Evolutionary conservation across 2,888 invertebrate genomes (phyloP), one percentile per base, ranked within the genome.

Genomic region (Panopea generosa): DNA sequence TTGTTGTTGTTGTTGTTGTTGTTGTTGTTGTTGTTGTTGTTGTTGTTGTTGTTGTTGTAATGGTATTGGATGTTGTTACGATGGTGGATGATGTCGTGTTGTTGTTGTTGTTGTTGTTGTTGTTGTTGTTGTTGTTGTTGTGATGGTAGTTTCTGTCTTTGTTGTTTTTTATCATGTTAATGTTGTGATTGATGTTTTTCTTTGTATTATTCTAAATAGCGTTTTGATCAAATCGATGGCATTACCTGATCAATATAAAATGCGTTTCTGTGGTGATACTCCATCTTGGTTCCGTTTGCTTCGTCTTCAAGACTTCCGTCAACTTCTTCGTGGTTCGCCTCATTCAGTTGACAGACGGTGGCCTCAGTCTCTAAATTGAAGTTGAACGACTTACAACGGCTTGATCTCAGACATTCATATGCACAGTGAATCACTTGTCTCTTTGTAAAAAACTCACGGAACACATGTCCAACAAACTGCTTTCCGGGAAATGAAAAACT

Each of bases 351-450:
- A 33, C 33, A 33, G 4, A 65, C 67, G 45, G 63, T 59, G 0
- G 50, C 56, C 7, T 56, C 66, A 6, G 38, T 68, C 14, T 85
- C 82, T n/a, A n/a, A n/a, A n/a, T n/a, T n/a, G 63, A 84, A 90
- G 73, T 90, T 91, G 76, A 87, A 89, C 6, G 90, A 90, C 24
- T 62, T 56, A 70, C 90, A 90, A n/a, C 65, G 66, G 16, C 63
- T 50, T 6, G 79, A 65, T 43, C 80, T 84, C 11, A 88, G 78
- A 71, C 90, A 90, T 49, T 87, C 88, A 71, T 87, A 75, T 1
- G 90, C 87, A 55, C 90, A 90, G 47, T 90, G 90, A 16, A 84
- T 85, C 33, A 76, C 82, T 20, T 85, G 76, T 27, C 65, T 72
- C 50, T 84, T 84, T 27, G 86, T 83, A 27, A 77, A 70, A 61